Percentiles rank a stretch among this genome's conserved stretches.
Conservation (phyloP, 2,888 invertebrate genomes). For the Pollenia angustigena region DNA sequence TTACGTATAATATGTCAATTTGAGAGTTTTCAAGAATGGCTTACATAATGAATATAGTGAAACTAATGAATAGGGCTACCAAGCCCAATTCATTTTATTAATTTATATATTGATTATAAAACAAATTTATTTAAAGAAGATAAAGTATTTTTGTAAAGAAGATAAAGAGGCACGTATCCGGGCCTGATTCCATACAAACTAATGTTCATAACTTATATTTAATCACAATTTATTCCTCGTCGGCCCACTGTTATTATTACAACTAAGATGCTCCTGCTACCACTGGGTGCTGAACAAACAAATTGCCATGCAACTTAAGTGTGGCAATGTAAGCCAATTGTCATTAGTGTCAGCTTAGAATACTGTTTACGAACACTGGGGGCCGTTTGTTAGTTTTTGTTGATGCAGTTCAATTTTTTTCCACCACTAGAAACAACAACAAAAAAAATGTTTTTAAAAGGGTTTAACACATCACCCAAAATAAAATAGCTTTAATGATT, state of each 20-base stretch:
- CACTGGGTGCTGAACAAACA: conserved; percentile 38
- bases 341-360: conserved; percentile 68
- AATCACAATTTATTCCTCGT: too few species aligned
- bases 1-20: too few species aligned
- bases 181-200: too few species aligned
- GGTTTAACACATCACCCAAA: conserved; percentile 49
- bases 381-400: conserved; percentile 2
- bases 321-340: conserved; percentile 69
- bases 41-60: too few species aligned
- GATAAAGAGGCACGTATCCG: too few species aligned
- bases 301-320: conserved; percentile 68
- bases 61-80: too few species aligned
- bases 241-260: conserved; percentile 1
- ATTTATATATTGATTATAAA: too few species aligned
- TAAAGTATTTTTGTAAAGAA: too few species aligned
- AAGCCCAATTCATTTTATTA: too few species aligned
- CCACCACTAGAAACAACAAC: conserved; percentile 7
- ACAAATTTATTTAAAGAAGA: too few species aligned
- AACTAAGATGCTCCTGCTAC: not conserved
- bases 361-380: not conserved
- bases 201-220: too few species aligned
- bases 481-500: not conserved
- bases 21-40: too few species aligned
- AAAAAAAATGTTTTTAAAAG: conserved; percentile 21
- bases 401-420: conserved; percentile 38